Percentiles rank a stretch among this genome's conserved stretches.
phyloP scores from a whole-genome alignment of 2,888 invertebrate genomes.

The Acrobasis repandana region DNA sequence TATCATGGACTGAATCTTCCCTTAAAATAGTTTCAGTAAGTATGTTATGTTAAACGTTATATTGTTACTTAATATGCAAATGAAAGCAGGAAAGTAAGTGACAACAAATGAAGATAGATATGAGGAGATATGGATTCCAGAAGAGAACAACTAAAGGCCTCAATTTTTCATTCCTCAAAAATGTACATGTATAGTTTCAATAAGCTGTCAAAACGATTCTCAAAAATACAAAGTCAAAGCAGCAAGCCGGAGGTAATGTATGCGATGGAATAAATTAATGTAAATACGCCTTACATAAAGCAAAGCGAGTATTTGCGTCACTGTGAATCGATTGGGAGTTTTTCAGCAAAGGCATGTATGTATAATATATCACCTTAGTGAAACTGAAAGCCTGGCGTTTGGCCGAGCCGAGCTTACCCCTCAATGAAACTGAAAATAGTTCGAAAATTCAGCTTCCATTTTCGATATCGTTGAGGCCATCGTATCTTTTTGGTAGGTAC shows the following conservation, averaged over 20 bases:
- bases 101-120: no score
- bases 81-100: no score
- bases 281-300: constrained; percentile 52
- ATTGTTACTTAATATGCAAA: no score
- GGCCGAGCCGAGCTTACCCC: no score
- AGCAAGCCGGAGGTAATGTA: constrained; percentile 60
- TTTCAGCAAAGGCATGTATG: constrained; percentile 45
- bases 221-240: background rate
- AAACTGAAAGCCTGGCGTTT: constrained; percentile 26
- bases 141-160: no score
- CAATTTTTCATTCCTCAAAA: background rate
- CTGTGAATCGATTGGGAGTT: constrained; percentile 52
- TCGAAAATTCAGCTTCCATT: no score
- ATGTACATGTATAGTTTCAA: background rate
- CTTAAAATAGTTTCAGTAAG: no score
- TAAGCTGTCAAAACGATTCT: background rate
- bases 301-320: constrained; percentile 60
- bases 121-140: no score
- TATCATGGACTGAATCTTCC: no score
- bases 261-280: constrained; percentile 63
- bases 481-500: no score
- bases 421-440: background rate
- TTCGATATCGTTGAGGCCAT: no score
- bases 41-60: no score
- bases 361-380: constrained; percentile 46